These are phyloP conservation scores for Lithophane leautieri DNA, from an alignment of 2,888 invertebrate species.

Conservation along the genomic window DNA sequence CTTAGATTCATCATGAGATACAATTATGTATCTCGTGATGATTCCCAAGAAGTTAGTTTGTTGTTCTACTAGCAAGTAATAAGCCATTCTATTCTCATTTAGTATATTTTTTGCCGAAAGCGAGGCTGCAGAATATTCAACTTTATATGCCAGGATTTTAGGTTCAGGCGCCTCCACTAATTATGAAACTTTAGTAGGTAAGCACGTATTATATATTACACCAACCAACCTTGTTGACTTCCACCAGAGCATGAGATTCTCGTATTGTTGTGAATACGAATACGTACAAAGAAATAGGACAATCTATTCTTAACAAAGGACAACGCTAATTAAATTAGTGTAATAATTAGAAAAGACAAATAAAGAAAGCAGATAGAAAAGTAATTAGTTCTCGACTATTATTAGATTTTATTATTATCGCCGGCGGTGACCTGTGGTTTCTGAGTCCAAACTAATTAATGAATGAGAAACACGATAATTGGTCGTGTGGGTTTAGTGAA, in stretches of 20 bases:
- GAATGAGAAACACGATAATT: constrained; percentile 41
- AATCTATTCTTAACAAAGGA: constrained; percentile 8
- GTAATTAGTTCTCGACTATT: constrained; percentile 47
- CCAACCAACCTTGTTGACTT: background rate
- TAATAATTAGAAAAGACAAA: constrained; percentile 31
- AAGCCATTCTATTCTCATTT: no score
- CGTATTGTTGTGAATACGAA: background rate
- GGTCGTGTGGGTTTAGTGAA: constrained; percentile 6
- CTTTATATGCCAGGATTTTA: background rate
- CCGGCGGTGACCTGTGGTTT: constrained; percentile 16
- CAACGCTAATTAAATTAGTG: constrained; percentile 37
- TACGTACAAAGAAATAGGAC: constrained; percentile 8
- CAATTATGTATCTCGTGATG: background rate
- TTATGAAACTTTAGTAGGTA: background rate
- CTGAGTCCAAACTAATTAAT: constrained; percentile 43
- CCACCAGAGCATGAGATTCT: background rate
- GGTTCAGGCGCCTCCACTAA: background rate
- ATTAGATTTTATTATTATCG: constrained; percentile 44
- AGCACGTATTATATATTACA: background rate
- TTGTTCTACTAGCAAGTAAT: no score
- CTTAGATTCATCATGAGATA: constrained; percentile 5
- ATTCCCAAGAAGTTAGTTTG: no score
- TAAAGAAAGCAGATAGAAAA: constrained; percentile 37
- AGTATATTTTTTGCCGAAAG: background rate
- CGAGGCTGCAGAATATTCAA: background rate